Base-by-base conservation (phyloP, 2,113 vertebrate species). In the Salvelinus fontinalis region DNA sequence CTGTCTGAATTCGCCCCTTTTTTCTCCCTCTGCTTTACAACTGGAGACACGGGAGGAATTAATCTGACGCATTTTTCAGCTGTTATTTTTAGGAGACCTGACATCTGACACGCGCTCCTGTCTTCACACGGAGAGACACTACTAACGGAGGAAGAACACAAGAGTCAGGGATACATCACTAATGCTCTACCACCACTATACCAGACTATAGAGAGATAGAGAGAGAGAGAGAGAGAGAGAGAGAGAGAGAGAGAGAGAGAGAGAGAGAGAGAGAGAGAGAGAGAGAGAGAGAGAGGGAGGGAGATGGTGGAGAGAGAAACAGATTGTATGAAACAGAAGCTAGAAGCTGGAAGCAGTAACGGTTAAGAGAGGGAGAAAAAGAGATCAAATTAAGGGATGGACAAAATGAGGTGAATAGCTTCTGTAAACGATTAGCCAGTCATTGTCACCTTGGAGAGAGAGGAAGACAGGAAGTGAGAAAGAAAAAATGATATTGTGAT, bases 61-160 rank as follows among this genome's bases (percentile, higher is more conserved):
- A 76, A 75, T 57, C 64, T 79, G 66, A 5, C 9, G 2, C 67
- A 13, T 83, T 82, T 85, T 80, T 82, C 77, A 80, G 84, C 81
- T 51, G 49, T 51, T 51, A 12, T 76, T 89, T 79, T 68, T 81
- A 82, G 76, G 80, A 85, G 85, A 81, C 1, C 73, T 81, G 89
- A 87, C 84, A 86, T 78, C 51, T 20, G 73, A 81, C 81, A 87
- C 84, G 9, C 39, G 57, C 83, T 82, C 73, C 79, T 87, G 86
- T 82, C 71, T 44, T 62, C 9, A 62, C 59, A 77, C 79, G 31
- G 16, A n/a, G 71, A 60, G 27, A 39, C n/a, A 66, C 22, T 66
- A 29, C 64, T 26, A 29, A 66, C 29, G 65, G 26, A 14, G n/a
- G 9, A 26, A 12, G 26, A 27, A 9, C 24, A 67, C 65, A 67